Percentiles rank a stretch among this genome's conserved stretches.
phyloP scores from a whole-genome alignment of 2,888 invertebrate genomes.

The Trisateles emortualis region DNA sequence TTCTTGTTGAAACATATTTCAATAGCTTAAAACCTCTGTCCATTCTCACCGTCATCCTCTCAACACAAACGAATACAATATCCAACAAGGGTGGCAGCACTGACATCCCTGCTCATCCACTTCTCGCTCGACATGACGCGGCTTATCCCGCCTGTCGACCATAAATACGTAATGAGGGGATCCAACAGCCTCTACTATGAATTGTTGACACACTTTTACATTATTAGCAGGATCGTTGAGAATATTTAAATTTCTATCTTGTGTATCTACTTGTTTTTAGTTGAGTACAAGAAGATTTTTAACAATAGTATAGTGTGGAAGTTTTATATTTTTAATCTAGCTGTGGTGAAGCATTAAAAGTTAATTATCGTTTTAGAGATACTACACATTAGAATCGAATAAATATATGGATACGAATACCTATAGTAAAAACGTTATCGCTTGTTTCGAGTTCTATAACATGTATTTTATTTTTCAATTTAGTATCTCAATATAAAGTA shows the following conservation, averaged over 20 bases:
- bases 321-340: no score
- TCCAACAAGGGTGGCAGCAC: constrained; percentile 40
- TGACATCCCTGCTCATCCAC: constrained; percentile 45
- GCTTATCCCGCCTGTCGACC: constrained; percentile 56
- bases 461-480: no score
- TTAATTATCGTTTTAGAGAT: no score
- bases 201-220: constrained; percentile 34
- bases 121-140: constrained; percentile 44
- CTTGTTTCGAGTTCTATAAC: no score
- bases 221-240: constrained; percentile 24
- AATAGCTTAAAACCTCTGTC: constrained; percentile 5
- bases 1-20: not conserved
- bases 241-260: constrained; percentile 13
- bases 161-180: constrained; percentile 67
- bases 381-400: no score
- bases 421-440: no score
- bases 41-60: constrained; percentile 17
- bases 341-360: no score
- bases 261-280: not conserved
- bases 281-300: no score
- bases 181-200: constrained; percentile 47
- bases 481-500: no score
- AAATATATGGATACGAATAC: no score
- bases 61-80: constrained; percentile 25
- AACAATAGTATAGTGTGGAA: no score